These are phyloP conservation scores for Drosophila borborema DNA, from an alignment of 2,888 invertebrate genomes.

Conservation along the genomic window DNA sequence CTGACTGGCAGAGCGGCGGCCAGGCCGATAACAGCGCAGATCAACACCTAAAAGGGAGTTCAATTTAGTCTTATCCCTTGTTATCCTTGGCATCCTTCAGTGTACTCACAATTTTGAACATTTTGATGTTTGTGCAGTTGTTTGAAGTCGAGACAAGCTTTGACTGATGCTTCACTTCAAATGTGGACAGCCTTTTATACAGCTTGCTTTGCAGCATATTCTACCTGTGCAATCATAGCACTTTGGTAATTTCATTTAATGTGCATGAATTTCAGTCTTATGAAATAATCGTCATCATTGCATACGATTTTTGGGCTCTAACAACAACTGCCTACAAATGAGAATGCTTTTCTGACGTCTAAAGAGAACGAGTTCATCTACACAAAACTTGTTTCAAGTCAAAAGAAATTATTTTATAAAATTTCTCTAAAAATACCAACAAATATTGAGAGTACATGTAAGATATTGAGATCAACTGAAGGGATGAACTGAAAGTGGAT, in stretches of 20 bases:
- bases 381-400: neutral
- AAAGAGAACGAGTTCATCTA: neutral
- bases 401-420: neutral
- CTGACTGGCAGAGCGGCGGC: slow-evolving; percentile 47
- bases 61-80: neutral
- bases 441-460: neutral
- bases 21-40: slow-evolving; percentile 63
- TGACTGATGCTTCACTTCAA: slow-evolving; percentile 59
- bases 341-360: neutral
- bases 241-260: neutral
- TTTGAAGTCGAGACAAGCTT: slow-evolving; percentile 45
- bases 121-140: slow-evolving; percentile 49
- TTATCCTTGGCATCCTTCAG: neutral
- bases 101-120: slow-evolving; percentile 70
- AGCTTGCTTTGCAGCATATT: neutral
- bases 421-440: neutral
- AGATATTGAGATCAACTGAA: neutral
- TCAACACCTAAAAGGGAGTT: slow-evolving; percentile 52
- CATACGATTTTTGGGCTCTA: neutral
- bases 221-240: neutral
- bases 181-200: slow-evolving; percentile 40
- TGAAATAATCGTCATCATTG: neutral
- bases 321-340: neutral
- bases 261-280: neutral
- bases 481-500: too few relatives aligned